Base-by-base conservation (phyloP, 2,797 vertebrate genomes). In the Myotis daubentonii region DNA sequence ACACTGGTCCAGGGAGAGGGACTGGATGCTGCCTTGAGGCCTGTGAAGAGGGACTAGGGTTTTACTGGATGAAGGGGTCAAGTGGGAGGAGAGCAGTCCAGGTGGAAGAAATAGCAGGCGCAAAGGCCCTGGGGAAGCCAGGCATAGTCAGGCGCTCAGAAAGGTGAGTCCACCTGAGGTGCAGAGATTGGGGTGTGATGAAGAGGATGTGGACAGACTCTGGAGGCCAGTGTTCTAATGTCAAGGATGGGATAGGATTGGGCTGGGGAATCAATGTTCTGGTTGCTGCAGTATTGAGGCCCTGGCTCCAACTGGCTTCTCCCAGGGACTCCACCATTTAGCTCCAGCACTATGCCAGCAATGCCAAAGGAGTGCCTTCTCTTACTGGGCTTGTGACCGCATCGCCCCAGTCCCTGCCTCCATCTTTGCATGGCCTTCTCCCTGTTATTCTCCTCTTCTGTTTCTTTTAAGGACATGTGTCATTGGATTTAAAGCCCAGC, bases 401-500 rank as follows among this genome's bases (percentile, higher is more conserved):
- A 4, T 41, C 30, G n/a, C 30, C n/a, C 62, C 75, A 22, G 30
- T 38, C 25, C 81, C 76, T 13, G 38, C 60, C 60, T 75, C 36
- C 0, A 0, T 36, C 51, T 44, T 16, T 8, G 0, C 33, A 0
- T 28, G 20, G 33, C 38, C 20, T 55, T 20, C 41, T 60, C 44
- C 68, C 28, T 5, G 1, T 19, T 44, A 28, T 33, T 6, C 60
- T n/a, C 5, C 51, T 91, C 25, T 68, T 53, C 53, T 78, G 68
- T 70, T 76, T 55, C 47, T 33, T 19, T 25, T 25, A 28, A 83
- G 75, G 65, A 87, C 19, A 28, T 28, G 23, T 22, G 41, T 81
- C 68, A 70, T 78, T 70, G 51, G 38, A 51, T 41, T 83, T 70
- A 51, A 71, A 23, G 44, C 41, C 76, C 83, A 78, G 5, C 71